These are phyloP conservation scores for Tachina fera DNA, from an alignment of 2,888 invertebrate genomes.

Conservation along the genomic window DNA sequence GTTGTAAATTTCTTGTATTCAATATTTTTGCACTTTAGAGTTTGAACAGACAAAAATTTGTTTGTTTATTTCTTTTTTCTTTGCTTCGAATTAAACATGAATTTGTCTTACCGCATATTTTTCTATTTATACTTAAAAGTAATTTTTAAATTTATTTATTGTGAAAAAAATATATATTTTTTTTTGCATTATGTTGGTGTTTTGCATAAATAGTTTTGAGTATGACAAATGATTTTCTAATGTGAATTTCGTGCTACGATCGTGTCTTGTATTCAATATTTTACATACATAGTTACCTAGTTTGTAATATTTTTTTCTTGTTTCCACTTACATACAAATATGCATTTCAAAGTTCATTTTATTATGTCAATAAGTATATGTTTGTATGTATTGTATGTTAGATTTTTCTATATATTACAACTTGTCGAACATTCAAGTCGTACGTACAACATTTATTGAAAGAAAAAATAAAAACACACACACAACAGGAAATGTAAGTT, in stretches of 20 bases:
- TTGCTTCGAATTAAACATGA: slow-evolving; percentile 22
- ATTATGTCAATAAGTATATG: slow-evolving; percentile 58
- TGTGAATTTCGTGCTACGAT: slow-evolving; percentile 55
- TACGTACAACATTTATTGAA: slow-evolving; percentile 9
- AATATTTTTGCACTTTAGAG: slow-evolving; percentile 41
- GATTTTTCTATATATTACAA: slow-evolving; percentile 19
- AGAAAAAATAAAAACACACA: background rate
- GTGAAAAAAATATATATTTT: background rate
- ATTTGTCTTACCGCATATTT: slow-evolving; percentile 33
- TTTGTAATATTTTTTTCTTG: background rate
- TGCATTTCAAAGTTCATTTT: slow-evolving; percentile 60
- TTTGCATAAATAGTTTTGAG: slow-evolving; percentile 60
- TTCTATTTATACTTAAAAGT: slow-evolving; percentile 6
- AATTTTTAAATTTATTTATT: slow-evolving; percentile 50
- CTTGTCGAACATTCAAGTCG: slow-evolving; percentile 33
- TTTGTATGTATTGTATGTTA: background rate
- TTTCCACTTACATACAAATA: slow-evolving; percentile 9
- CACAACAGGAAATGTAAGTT: slow-evolving; percentile 69
- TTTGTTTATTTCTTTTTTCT: background rate
- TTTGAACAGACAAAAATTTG: slow-evolving; percentile 49
- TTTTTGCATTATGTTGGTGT: slow-evolving; percentile 38
- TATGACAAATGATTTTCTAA: slow-evolving; percentile 69
- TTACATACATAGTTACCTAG: no score
- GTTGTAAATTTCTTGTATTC: slow-evolving; percentile 43
- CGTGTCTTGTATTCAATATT: slow-evolving; percentile 58